These are phyloP conservation scores for Corydoras maculifer DNA, from an alignment of 2,113 vertebrate species.

Conservation along the genomic window DNA sequence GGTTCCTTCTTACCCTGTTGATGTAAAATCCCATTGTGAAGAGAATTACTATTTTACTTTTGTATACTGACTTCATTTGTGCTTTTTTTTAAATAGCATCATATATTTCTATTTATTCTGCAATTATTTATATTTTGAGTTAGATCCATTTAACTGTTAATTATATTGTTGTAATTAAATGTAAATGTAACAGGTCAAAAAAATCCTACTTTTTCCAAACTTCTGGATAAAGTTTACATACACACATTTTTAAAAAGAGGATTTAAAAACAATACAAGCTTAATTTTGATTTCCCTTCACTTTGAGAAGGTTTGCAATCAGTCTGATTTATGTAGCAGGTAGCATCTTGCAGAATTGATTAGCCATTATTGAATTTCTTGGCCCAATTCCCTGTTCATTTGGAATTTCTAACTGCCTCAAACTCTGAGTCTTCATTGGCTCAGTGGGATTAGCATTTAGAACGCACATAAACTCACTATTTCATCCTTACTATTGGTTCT, in stretches of 20 bases:
- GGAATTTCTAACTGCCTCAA: constrained; percentile 30
- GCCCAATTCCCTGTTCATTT: constrained; percentile 15
- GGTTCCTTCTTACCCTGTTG: no score
- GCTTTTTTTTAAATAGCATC: no score
- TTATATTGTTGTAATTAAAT: background rate
- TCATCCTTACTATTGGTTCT: constrained; percentile 26
- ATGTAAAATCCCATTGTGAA: no score
- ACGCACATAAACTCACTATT: constrained; percentile 25
- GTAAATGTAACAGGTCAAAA: background rate
- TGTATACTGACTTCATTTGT: no score
- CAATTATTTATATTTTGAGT: no score
- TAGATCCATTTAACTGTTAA: no score
- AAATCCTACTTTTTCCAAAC: no score
- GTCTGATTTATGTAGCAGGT: constrained; percentile 26
- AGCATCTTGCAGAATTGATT: constrained; percentile 28
- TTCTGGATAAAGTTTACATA: background rate
- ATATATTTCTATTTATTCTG: no score
- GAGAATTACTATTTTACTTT: no score
- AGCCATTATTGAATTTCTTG: constrained; percentile 21
- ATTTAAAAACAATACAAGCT: constrained; percentile 6
- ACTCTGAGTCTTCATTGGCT: constrained; percentile 17
- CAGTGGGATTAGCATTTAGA: constrained; percentile 26
- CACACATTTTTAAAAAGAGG: constrained; percentile 1
- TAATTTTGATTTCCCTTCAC: constrained; percentile 4
- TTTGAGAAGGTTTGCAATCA: constrained; percentile 21